Base-by-base conservation (phyloP, 2,888 invertebrate species). In the Machimus atricapillus region DNA sequence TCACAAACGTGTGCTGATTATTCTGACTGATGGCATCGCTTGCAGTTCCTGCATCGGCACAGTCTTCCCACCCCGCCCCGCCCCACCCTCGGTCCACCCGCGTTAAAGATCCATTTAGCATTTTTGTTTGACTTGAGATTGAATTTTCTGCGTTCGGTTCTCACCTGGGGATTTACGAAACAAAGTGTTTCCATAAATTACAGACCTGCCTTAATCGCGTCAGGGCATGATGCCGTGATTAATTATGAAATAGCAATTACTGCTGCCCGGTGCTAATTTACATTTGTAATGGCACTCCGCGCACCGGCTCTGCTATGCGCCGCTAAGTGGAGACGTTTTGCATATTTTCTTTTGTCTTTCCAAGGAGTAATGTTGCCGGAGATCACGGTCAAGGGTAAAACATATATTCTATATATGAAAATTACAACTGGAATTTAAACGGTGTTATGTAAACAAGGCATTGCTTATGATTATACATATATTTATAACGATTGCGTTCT, bases 171-270 rank as follows among this genome's bases (percentile, higher is more conserved):
- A 23, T 34, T 56, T 23, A 9, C 52, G 52, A 81, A 23, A 56
- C 52, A 81, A 27, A 52, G 23, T 46, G 52, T 52, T 27, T 81
- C 66, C 81, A 56, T 81, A 81, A 81, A 81, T 81, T 81, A 56
- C 27, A n/a, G 56, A 46, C n/a, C 14, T 31, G 43, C 56, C 46
- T 52, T 81, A 81, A 81, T 81, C 81, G 31, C 81, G 43, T 52
- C 76, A 76, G 76, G 23, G 46, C 56, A 52, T 81, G 43, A 31
- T 46, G 43, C 78, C 40, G 81, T 81, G 73, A 83, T 83, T 83
- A 83, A 83, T 83, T 83, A 83, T 83, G 83, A 83, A 73, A 73
- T 58, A 37, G 73, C 66, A 83, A 83, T 83, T 83, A 83, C 37
- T 40, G 83, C 73, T 56, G 8, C 23, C 46, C 73, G 46, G 83